Evolutionary conservation across 2,113 vertebrate genomes (phyloP), one percentile per base, ranked within the genome.

Genomic region (Albula goreensis): DNA sequence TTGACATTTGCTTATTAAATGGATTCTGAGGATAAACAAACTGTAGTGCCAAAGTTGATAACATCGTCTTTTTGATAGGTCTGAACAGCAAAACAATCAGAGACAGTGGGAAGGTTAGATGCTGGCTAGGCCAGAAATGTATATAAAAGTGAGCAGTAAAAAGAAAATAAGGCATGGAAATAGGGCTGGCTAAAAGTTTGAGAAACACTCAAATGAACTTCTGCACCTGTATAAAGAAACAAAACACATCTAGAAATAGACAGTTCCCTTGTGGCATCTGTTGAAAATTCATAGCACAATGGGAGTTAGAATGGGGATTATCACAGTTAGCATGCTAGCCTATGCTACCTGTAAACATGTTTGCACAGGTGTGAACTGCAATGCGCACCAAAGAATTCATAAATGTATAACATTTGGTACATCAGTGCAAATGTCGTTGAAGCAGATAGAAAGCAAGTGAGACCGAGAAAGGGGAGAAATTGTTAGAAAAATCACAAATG

Each of bases 1-100:
- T 89, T 90, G 89, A 88, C 87, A 90, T 88, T 84, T 88, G 80
- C 78, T 25, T 52, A 51, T 50, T 86, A 49, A 57, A n/a, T 50
- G 49, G 60, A 83, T 87, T 84, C 82, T 87, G 89, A 85, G 41
- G 25, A 41, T 83, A 60, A 83, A 74, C 70, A 74, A 74, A 91
- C 88, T 87, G 85, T 90, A 88, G 91, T 88, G 10, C 82, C 50
- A 25, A 63, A 80, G 53, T 60, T 15, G 70, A 74, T 3, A 25
- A 0, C 60, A n/a, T 12, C 50, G 1, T 50, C 57, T 74, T 83
- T 74, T 15, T 22, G 8, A 8, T 22, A 31, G 19, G 70, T 74
- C 70, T 74, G 22, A n/a, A 22, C 5, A 9, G 10, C 70, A n/a
- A 22, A 5, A 7, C 17, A 70, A n/a, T n/a, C 19, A 17, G 13